phyloP scores from a whole-genome alignment of 2,113 vertebrate genomes.

The Psilopsiagon aymara region DNA sequence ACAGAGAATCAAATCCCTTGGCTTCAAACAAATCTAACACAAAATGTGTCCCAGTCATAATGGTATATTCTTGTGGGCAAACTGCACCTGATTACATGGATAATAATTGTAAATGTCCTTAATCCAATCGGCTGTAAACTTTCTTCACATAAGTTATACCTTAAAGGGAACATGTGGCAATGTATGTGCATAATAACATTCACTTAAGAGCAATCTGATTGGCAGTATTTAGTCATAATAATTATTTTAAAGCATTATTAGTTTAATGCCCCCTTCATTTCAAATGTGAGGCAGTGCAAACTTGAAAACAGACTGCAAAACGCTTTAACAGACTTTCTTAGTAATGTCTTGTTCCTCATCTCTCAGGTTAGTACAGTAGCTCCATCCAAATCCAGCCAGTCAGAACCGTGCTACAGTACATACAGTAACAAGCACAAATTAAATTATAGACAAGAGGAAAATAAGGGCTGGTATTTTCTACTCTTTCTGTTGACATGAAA shows the following conservation, averaged over 20 bases:
- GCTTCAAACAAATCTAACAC: background rate
- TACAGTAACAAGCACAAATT: background rate
- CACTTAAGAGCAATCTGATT: background rate
- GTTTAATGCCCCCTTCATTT: slow-evolving; percentile 3
- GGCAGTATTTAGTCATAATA: background rate
- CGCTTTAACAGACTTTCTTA: background rate
- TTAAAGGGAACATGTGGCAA: background rate
- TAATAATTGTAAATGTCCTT: background rate
- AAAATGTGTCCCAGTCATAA: background rate
- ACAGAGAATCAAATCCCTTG: background rate
- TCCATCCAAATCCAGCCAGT: background rate
- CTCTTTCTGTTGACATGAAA: slow-evolving; percentile 1
- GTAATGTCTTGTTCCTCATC: background rate
- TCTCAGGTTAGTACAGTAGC: background rate
- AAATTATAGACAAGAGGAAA: background rate
- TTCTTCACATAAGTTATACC: background rate
- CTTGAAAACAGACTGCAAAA: background rate
- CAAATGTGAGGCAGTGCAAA: slow-evolving; percentile 1
- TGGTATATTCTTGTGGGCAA: background rate
- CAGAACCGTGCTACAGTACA: slow-evolving; percentile 23
- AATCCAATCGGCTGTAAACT: background rate
- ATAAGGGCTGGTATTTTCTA: background rate
- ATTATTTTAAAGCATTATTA: slow-evolving; percentile 10
- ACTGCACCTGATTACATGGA: background rate
- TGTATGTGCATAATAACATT: background rate